These are phyloP conservation scores for Nowickia ferox DNA, from an alignment of 2,888 invertebrate species.

Conservation along the genomic window DNA sequence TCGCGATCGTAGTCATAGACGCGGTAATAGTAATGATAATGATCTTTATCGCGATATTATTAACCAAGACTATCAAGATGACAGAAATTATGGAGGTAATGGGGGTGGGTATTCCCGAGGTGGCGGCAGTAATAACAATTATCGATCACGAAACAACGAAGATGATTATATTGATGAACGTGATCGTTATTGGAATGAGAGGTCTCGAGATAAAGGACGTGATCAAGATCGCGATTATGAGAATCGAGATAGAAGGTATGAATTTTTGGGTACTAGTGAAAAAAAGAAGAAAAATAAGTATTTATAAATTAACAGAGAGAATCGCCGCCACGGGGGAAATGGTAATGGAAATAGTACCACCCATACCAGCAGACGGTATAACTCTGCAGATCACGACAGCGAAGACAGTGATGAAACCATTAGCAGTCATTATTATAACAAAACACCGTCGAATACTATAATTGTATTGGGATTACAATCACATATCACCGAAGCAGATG, in stretches of 20 bases:
- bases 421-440: slow-evolving; percentile 84
- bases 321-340: slow-evolving; percentile 69
- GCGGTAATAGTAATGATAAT: slow-evolving; percentile 77
- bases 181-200: slow-evolving; percentile 74
- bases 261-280: slow-evolving; percentile 13
- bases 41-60: slow-evolving; percentile 82
- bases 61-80: slow-evolving; percentile 82
- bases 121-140: slow-evolving; percentile 72
- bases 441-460: slow-evolving; percentile 88
- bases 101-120: slow-evolving; percentile 72
- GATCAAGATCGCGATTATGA: slow-evolving; percentile 76
- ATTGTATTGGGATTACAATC: slow-evolving; percentile 90
- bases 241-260: slow-evolving; percentile 75
- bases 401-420: slow-evolving; percentile 80
- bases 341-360: slow-evolving; percentile 68
- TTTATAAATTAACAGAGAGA: slow-evolving; percentile 70
- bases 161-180: slow-evolving; percentile 74
- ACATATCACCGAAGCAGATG: slow-evolving; percentile 90
- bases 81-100: slow-evolving; percentile 69
- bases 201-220: slow-evolving; percentile 74
- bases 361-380: slow-evolving; percentile 75
- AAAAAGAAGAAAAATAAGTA: background rate
- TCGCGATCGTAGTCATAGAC: slow-evolving; percentile 78
- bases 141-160: slow-evolving; percentile 74
- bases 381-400: slow-evolving; percentile 77